Evolutionary conservation across 2,888 invertebrate species (phyloP), one percentile per base, ranked within the genome.

Genomic region (Dusona sp.): DNA sequence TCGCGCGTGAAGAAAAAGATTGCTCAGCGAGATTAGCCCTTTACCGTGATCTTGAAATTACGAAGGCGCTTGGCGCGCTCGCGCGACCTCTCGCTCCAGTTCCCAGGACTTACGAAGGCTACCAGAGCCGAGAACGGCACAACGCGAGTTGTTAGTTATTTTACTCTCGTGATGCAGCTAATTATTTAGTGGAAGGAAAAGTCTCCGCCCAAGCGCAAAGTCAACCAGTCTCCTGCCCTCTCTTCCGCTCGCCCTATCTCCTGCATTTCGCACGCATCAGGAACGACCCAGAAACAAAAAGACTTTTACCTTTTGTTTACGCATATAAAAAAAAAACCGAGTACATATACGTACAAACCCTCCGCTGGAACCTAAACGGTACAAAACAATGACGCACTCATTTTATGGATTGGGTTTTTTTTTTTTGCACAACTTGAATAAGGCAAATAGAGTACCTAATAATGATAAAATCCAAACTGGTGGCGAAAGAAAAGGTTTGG

Each of bases 21-120:
- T 51, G 36, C 70, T 64, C 16, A 68, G 70, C 48, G 68, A 72
- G 85, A 87, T 87, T 86, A 90, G 88, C 87, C 89, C 89, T 88
- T 89, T 90, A 85, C 81, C 91, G 72, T 91, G 91, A 91, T 92
- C 91, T 92, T 92, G 92, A 91, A 92, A 90, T 89, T 86, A 89
- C 87, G 36, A 77, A 70, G 85, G 61, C 80, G 29, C 51, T 16
- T 25, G 45, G 45, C 61, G 61, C 61, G 61, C 72, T 25, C 61
- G 73, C 45, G 57, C 81, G 45, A 42, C 38, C 61, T 45, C 77
- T 77, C 89, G 90, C 87, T 92, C 91, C 84, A 89, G 83, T 91
- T 91, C 91, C 80, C 91, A 91, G 72, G 73, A 65, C 54, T 84
- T 68, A 45, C 72, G 77, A 79, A 80, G 75, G 68, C 80, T 84